A percentile compares a stretch with the other conserved stretches of the same genome.
Conservation (phyloP, 2,888 invertebrate species). For the Physocephala rufipes region DNA sequence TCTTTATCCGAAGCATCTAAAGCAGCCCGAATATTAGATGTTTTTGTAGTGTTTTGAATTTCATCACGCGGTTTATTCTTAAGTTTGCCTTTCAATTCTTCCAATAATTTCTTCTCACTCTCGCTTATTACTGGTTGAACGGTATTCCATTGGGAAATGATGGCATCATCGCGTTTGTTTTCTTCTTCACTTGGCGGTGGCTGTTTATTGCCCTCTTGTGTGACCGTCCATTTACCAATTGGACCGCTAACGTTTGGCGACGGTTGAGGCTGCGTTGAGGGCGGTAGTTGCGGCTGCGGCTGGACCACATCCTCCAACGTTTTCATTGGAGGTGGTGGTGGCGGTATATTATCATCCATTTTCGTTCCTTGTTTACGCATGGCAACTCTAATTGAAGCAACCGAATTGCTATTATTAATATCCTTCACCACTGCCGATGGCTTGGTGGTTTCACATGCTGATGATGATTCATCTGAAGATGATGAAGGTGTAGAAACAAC, state of each 20-base stretch:
- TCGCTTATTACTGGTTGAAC: slow-evolving; percentile 69
- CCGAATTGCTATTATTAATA: slow-evolving; percentile 64
- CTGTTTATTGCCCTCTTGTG: slow-evolving; percentile 64
- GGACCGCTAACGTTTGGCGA: slow-evolving; percentile 61
- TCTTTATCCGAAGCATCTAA: slow-evolving; percentile 56
- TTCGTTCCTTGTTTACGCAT: slow-evolving; percentile 70
- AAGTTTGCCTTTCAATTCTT: slow-evolving; percentile 65
- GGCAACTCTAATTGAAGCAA: slow-evolving; percentile 72
- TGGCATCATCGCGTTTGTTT: slow-evolving; percentile 67
- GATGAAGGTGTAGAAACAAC: slow-evolving; percentile 42
- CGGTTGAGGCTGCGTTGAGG: no score
- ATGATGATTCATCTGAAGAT: slow-evolving; percentile 47
- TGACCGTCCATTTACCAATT: slow-evolving; percentile 63
- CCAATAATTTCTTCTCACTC: slow-evolving; percentile 70
- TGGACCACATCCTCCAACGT: slow-evolving; percentile 36
- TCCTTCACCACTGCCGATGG: slow-evolving; percentile 42
- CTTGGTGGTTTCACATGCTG: slow-evolving; percentile 54
- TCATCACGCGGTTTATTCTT: slow-evolving; percentile 57
- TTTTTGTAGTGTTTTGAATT: slow-evolving; percentile 45
- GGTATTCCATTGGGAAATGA: slow-evolving; percentile 70
- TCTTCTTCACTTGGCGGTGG: slow-evolving; percentile 50
- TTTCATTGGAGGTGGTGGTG: slow-evolving; percentile 59
- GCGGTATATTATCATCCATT: slow-evolving; percentile 61
- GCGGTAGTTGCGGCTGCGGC: no score
- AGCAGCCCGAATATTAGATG: slow-evolving; percentile 45